Evolutionary conservation across 2,797 vertebrate genomes (phyloP).

Genomic region (Gymnothorax javanicus): DNA sequence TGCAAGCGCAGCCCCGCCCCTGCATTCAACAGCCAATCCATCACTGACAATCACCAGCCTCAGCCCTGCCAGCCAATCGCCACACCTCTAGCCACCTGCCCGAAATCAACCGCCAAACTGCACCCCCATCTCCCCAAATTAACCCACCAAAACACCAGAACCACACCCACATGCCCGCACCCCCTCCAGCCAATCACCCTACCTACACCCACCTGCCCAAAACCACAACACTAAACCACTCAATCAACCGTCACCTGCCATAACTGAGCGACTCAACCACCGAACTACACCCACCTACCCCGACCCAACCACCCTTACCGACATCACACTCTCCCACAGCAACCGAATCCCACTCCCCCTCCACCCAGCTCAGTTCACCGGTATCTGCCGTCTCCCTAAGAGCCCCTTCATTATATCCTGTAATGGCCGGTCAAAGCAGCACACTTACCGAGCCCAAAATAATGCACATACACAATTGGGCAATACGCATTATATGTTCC

Average conservation of each 20-base stretch:
- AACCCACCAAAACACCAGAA: background rate
- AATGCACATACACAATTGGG: constrained; percentile 84
- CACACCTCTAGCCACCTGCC: too few relatives aligned
- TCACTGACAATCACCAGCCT: too few relatives aligned
- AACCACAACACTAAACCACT: background rate
- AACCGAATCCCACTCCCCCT: background rate
- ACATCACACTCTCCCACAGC: background rate
- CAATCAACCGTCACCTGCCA: too few relatives aligned
- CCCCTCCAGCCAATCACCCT: background rate
- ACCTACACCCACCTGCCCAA: background rate
- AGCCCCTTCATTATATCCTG: constrained; percentile 79
- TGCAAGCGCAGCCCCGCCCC: background rate
- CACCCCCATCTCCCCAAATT: too few relatives aligned
- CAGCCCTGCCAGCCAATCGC: too few relatives aligned
- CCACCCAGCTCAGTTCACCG: constrained; percentile 53
- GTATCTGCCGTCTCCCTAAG: constrained; percentile 77
- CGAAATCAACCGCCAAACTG: too few relatives aligned
- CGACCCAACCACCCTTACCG: background rate
- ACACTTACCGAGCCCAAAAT: constrained; percentile 78
- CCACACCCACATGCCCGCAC: background rate
- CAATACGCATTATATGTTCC: constrained; percentile 80
- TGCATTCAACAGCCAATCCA: background rate
- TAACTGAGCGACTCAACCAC: too few relatives aligned
- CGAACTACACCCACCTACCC: background rate
- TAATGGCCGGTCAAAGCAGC: constrained; percentile 83